phyloP scores from a whole-genome alignment of 2,888 invertebrate genomes.

The Sarcophaga variegata region DNA sequence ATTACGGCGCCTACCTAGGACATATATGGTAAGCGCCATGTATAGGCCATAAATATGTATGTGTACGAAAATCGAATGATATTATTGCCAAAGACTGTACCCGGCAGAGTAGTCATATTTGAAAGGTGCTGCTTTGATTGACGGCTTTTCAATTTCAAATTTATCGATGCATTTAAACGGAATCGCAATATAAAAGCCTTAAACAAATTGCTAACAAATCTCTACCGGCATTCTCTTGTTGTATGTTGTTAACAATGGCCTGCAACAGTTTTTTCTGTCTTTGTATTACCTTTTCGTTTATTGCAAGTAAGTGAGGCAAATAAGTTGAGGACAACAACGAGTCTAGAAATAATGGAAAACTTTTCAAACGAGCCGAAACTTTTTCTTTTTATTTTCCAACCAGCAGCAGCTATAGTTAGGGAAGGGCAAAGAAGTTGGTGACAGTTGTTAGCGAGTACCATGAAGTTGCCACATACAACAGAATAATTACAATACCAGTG shows the following conservation, averaged over 20 bases:
- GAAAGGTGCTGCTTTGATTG: not conserved
- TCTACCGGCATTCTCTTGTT: not conserved
- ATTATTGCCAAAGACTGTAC: not conserved
- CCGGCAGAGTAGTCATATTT: not conserved
- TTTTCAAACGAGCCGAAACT: slow-evolving; percentile 43
- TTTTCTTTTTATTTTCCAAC: not conserved
- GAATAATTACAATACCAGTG: slow-evolving; percentile 51
- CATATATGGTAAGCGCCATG: not conserved
- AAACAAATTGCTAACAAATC: not conserved
- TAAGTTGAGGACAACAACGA: not conserved
- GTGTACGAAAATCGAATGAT: not conserved
- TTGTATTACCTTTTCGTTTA: not conserved
- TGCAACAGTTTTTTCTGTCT: not conserved
- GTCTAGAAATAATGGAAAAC: slow-evolving; percentile 30
- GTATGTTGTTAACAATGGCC: not conserved
- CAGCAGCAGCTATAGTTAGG: not conserved
- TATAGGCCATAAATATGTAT: not conserved
- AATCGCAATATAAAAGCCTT: not conserved
- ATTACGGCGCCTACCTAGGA: slow-evolving; percentile 33
- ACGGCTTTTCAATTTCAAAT: not conserved
- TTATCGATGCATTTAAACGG: not conserved
- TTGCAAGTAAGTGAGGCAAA: not conserved
- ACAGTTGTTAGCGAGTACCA: slow-evolving; percentile 16
- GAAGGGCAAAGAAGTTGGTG: slow-evolving; percentile 25
- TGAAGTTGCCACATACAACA: slow-evolving; percentile 31